Conservation (phyloP, 2,797 vertebrate genomes). For the Periophthalmus magnuspinnatus region DNA sequence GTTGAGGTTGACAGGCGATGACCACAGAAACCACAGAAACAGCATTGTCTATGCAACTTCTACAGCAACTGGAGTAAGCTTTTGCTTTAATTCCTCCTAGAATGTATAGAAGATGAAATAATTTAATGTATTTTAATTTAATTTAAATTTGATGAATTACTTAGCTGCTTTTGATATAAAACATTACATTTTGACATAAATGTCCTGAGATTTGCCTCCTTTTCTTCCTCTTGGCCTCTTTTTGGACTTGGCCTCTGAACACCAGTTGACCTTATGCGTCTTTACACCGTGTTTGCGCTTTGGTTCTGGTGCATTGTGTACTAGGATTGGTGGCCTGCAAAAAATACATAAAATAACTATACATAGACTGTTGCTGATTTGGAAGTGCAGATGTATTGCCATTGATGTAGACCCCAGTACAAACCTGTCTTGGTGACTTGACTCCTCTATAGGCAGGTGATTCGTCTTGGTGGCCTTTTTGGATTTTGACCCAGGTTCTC, state of each 20-base stretch:
- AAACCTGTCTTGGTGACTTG: neutral
- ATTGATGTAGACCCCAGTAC: neutral
- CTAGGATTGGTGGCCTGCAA: no score
- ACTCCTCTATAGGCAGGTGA: neutral
- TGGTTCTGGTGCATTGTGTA: neutral
- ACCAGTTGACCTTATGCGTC: no score
- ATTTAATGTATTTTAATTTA: no score
- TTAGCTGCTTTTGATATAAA: no score
- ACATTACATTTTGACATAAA: no score
- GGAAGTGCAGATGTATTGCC: neutral
- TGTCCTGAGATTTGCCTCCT: neutral
- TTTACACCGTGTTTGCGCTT: neutral
- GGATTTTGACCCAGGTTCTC: neutral
- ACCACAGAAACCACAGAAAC: no score
- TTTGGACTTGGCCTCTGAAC: no score
- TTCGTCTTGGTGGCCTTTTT: neutral
- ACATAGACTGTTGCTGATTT: no score
- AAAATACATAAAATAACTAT: neutral
- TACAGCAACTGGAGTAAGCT: neutral
- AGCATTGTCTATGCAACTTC: neutral
- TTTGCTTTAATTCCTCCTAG: neutral
- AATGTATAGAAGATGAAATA: neutral
- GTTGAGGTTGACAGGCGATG: no score
- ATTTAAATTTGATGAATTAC: no score
- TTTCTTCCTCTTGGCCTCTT: neutral